Conservation (phyloP, 2,113 vertebrate species). For the Coryphaenoides rupestris region DNA sequence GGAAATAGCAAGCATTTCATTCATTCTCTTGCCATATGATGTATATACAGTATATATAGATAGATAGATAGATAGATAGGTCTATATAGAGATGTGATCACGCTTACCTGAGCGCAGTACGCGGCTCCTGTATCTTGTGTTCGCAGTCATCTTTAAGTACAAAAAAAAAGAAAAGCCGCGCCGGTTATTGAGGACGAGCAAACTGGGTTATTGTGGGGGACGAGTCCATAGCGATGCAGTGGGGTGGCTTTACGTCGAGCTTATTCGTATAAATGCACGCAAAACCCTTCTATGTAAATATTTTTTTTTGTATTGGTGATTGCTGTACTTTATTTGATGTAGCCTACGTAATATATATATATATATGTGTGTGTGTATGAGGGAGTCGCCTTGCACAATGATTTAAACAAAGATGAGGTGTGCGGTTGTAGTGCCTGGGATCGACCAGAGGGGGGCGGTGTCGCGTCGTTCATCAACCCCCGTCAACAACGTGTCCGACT, state of each 20-base stretch:
- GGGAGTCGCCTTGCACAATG: no score
- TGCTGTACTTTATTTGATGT: background rate
- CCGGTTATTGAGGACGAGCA: background rate
- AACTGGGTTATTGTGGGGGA: background rate
- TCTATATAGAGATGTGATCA: background rate
- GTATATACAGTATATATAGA: background rate
- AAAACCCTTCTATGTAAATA: no score
- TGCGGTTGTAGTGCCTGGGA: no score
- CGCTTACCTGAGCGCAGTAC: constrained; percentile 54
- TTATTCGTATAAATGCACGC: background rate
- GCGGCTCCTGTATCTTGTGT: constrained; percentile 58
- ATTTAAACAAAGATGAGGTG: no score
- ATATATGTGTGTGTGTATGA: no score
- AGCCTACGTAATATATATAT: no score
- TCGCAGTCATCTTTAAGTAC: constrained; percentile 47
- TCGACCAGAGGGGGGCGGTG: no score
- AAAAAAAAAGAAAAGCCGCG: background rate
- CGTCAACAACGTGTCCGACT: no score
- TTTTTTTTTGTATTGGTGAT: background rate
- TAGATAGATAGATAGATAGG: background rate
- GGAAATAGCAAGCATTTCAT: background rate
- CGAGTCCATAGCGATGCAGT: background rate
- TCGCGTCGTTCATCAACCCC: no score
- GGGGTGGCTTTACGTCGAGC: background rate
- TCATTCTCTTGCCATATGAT: background rate